Base-by-base conservation (phyloP, 2,797 vertebrate genomes). In the Danio tinwini region DNA sequence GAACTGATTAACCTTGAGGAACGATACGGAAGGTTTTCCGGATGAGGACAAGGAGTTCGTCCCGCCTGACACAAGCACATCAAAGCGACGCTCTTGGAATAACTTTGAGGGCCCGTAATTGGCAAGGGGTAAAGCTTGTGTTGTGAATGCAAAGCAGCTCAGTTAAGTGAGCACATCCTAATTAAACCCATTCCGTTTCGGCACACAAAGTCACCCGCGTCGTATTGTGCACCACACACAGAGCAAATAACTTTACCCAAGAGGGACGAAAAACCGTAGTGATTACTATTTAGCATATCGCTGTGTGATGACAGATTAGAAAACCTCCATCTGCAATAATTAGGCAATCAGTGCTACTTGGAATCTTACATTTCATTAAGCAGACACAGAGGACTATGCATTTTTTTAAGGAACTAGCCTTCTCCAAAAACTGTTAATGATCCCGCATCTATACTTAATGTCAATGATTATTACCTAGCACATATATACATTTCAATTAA, bases 1-100 rank as follows among this genome's bases (percentile, higher is more conserved):
- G 40, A 53, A 78, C 37, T 14, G 53, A 74, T 72, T 85, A 84
- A 75, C 76, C 76, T 73, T 82, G 76, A 73, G 82, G 77, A 82
- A 77, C 19, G 58, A 78, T 81, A 72, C n/a, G 1, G 73, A 79
- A 72, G 74, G 78, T 49, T 74, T 75, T 78, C 50, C 47, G 62
- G 47, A 80, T 52, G 74, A 81, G 58, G 44, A 77, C 58, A 75
- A 73, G 83, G 29, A 83, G 74, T 68, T n/a, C 39, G 81, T 84
- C 78, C 81, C 79, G 45, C 68, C 70, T 61, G 53, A 72, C 77
- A 72, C 7, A 52, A 63, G 39, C 72, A 70, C 76, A 86, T 83
- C 68, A 84, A 85, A 81, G 67, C 75, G 17, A 67, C 45, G 42
- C 49, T 82, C 76, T 64, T 59, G 75, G 16, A 86, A 86, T 72